A percentile compares a stretch with the other conserved stretches of the same genome.
Conservation (phyloP, 2,797 vertebrate species). For the Malacoraja senta region DNA sequence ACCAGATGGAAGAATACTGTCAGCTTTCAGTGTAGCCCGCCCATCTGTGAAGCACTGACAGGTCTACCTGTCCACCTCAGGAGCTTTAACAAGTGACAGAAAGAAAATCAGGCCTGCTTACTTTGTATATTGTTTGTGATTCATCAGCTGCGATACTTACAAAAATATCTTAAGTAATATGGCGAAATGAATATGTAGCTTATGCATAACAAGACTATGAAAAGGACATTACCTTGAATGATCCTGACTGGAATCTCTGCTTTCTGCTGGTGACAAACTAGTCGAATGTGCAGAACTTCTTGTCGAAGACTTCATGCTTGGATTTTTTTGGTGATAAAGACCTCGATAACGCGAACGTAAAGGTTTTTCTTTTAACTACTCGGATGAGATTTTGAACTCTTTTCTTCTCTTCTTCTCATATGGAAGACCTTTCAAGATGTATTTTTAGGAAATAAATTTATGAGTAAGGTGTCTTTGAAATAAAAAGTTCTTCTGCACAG, state of each 20-base stretch:
- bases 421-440: conserved; percentile 60
- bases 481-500: background rate
- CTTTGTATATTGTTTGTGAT: background rate
- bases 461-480: background rate
- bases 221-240: conserved; percentile 70
- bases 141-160: background rate
- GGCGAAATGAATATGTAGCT: background rate
- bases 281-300: conserved; percentile 52
- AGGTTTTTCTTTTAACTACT: conserved; percentile 60
- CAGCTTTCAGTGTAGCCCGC: background rate
- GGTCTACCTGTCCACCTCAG: background rate
- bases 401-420: conserved; percentile 73
- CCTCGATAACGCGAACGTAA: conserved; percentile 63
- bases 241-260: conserved; percentile 78
- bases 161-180: background rate
- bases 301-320: conserved; percentile 50
- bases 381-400: conserved; percentile 59
- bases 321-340: conserved; percentile 65
- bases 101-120: background rate
- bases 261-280: conserved; percentile 78
- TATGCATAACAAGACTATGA: background rate
- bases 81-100: background rate
- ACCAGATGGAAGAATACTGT: background rate
- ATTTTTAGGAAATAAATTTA: background rate
- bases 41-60: background rate